These are phyloP conservation scores for Agriopis leucophaearia DNA, from an alignment of 2,888 invertebrate species.

Conservation along the genomic window DNA sequence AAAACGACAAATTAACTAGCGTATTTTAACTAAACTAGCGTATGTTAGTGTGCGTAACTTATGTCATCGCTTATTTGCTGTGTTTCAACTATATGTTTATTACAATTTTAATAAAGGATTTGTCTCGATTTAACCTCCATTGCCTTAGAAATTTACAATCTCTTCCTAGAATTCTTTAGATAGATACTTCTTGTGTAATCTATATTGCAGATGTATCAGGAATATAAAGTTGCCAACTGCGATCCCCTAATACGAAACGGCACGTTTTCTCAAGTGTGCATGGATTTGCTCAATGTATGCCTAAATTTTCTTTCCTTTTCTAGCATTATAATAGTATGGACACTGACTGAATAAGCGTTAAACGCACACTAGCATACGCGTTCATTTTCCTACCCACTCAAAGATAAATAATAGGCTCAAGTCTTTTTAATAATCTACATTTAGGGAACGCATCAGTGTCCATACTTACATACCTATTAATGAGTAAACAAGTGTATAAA, in stretches of 20 bases:
- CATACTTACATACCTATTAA: conserved; percentile 2
- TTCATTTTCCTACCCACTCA: too few relatives aligned
- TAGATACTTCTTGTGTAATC: conserved; percentile 10
- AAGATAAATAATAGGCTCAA: not conserved
- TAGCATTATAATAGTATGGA: conserved; percentile 30
- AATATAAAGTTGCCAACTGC: conserved; percentile 80
- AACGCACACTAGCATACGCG: conserved; percentile 38
- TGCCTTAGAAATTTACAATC: not conserved
- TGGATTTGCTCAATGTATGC: conserved; percentile 70
- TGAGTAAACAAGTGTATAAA: conserved; percentile 4
- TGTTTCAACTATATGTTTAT: conserved; percentile 27
- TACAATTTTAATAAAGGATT: not conserved
- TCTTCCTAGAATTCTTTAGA: not conserved
- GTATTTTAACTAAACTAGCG: too few relatives aligned
- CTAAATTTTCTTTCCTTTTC: conserved; percentile 51
- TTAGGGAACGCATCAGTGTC: conserved; percentile 15
- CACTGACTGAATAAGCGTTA: conserved; percentile 32
- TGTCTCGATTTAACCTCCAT: not conserved
- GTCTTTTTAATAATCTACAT: not conserved
- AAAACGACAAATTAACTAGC: too few relatives aligned
- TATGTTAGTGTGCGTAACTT: conserved; percentile 23
- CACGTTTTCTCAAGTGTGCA: conserved; percentile 70
- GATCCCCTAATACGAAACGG: conserved; percentile 69
- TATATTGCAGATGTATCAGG: conserved; percentile 76
- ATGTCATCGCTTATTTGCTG: conserved; percentile 9